Evolutionary conservation across 2,797 vertebrate species (phyloP).

Genomic region (Mormyrus proboscirostris): DNA sequence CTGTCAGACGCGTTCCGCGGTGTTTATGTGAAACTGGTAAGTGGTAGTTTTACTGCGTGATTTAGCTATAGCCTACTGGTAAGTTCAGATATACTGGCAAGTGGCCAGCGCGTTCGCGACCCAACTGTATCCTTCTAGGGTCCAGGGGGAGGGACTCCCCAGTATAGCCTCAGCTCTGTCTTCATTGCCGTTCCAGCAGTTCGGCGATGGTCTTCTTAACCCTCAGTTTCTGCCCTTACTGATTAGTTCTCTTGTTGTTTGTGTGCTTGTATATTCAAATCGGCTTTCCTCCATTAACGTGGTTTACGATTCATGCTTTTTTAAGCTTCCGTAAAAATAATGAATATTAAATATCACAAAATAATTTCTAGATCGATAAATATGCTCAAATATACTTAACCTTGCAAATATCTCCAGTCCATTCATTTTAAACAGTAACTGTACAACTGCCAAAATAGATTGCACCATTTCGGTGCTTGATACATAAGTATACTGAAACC

Average conservation of each 20-base stretch:
- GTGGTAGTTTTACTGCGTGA: too few species aligned
- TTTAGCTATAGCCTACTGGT: too few species aligned
- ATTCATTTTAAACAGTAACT: neutral
- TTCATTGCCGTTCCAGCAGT: neutral
- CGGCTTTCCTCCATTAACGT: neutral
- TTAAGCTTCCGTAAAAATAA: neutral
- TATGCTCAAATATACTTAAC: neutral
- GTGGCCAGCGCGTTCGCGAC: too few species aligned
- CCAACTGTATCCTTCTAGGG: neutral
- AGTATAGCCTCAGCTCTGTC: neutral
- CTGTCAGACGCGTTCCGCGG: too few species aligned
- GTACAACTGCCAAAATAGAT: neutral
- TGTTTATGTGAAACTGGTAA: too few species aligned
- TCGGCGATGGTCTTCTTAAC: neutral
- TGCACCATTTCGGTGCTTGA: neutral
- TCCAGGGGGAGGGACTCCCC: neutral
- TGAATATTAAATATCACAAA: neutral
- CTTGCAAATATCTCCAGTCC: neutral
- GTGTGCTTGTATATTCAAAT: neutral
- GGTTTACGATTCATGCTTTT: neutral
- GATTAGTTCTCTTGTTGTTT: too few species aligned
- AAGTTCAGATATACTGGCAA: too few species aligned
- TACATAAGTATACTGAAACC: neutral
- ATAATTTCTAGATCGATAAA: neutral
- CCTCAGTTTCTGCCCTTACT: neutral